Conservation (phyloP, 1,140 invertebrate species). For the Caenorhabditis inopinata region DNA sequence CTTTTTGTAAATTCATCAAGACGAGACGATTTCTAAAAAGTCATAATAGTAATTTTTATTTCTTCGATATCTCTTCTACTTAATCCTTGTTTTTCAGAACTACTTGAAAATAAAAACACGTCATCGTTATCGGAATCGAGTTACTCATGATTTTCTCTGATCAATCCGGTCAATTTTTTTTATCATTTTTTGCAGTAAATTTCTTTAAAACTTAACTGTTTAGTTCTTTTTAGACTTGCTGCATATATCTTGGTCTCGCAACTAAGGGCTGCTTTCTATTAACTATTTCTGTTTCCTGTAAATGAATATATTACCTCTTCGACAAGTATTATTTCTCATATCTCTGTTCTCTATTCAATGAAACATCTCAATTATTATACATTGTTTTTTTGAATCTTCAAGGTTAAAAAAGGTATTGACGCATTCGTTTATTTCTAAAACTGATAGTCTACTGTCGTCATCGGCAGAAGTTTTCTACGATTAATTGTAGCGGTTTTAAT, state of each 20-base stretch:
- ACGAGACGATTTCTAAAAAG: too few species aligned
- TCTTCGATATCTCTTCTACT: too few species aligned
- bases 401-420: too few species aligned
- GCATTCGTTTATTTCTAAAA: background rate
- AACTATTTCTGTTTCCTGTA: background rate
- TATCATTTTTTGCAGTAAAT: background rate
- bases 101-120: background rate
- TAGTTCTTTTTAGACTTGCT: background rate
- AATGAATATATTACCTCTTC: background rate
- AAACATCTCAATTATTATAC: too few species aligned
- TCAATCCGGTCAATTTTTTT: conserved; percentile 2
- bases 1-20: too few species aligned
- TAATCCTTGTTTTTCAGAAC: background rate
- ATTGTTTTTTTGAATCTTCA: too few species aligned
- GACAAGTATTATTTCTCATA: too few species aligned
- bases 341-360: background rate
- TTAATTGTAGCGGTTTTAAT: background rate
- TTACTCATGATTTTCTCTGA: background rate
- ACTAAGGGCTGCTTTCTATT: too few species aligned
- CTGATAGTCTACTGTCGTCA: background rate
- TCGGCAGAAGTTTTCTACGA: background rate
- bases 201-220: conserved; percentile 1
- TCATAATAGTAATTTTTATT: too few species aligned
- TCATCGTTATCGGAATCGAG: background rate
- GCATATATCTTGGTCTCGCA: too few species aligned